Percentiles rank a stretch among this genome's conserved stretches.
Conservation (phyloP, 1,140 invertebrate genomes). For the Meloidogyne floridensis region DNA sequence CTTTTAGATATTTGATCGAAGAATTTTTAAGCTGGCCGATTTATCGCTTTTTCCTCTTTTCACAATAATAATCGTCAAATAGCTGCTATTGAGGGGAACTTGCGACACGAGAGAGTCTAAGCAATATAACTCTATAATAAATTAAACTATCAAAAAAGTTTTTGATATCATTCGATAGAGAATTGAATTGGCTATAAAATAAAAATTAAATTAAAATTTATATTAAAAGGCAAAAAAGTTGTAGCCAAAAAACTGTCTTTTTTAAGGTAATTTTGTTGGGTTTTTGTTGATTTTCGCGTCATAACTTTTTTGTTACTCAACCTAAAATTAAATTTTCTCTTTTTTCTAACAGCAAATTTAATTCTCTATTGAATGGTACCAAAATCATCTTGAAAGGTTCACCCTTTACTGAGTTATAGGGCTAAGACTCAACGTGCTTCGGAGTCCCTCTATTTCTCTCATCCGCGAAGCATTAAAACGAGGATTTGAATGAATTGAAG, state of each 20-base stretch:
- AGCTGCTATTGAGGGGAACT: background rate
- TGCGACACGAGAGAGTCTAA: background rate
- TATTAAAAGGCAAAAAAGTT: background rate
- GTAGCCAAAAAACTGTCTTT: background rate
- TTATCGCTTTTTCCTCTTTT: background rate
- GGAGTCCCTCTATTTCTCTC: background rate
- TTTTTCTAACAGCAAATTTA: background rate
- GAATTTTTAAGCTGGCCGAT: background rate
- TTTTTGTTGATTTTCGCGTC: background rate
- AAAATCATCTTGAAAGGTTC: background rate
- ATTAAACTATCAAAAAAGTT: background rate
- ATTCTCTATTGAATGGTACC: background rate
- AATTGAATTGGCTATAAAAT: background rate
- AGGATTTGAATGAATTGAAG: background rate
- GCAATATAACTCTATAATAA: background rate
- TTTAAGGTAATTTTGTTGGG: background rate
- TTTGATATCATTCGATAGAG: background rate
- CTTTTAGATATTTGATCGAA: background rate
- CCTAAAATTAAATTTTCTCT: background rate
- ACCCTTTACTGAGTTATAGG: background rate
- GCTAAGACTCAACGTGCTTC: background rate
- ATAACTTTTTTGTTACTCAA: background rate
- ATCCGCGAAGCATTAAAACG: background rate
- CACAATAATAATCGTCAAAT: background rate
- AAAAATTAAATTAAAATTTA: background rate